These are phyloP conservation scores for Ctenomys sociabilis DNA, from an alignment of 2,113 vertebrate species.

Conservation along the genomic window DNA sequence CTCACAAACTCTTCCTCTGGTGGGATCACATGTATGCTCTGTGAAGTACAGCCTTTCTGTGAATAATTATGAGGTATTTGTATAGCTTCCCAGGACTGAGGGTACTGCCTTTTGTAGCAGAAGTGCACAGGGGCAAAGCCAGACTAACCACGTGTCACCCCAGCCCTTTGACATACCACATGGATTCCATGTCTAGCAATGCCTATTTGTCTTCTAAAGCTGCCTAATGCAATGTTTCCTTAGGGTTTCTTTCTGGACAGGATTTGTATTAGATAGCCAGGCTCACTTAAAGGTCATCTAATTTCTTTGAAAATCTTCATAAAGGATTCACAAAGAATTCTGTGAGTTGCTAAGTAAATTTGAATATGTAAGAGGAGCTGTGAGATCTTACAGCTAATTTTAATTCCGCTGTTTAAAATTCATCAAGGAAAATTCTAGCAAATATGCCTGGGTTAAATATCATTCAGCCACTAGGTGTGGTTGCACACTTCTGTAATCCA, in stretches of 20 bases:
- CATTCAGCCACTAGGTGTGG: neutral
- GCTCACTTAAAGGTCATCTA: neutral
- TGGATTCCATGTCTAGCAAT: neutral
- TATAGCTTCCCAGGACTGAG: neutral
- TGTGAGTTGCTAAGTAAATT: neutral
- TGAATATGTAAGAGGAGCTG: neutral
- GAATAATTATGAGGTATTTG: neutral
- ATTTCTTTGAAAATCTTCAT: neutral
- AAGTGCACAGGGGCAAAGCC: neutral
- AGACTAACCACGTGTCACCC: neutral
- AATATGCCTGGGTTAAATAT: neutral
- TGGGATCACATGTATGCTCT: neutral
- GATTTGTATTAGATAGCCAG: conserved; percentile 10
- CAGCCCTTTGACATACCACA: rapidly evolving
- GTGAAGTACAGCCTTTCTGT: neutral
- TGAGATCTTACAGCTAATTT: neutral
- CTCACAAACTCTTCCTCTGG: neutral
- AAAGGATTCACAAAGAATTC: conserved; percentile 4
- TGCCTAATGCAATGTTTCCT: neutral
- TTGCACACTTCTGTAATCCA: neutral
- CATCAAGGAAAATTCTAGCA: neutral
- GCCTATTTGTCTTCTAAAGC: neutral
- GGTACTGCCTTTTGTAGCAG: neutral
- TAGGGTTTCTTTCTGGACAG: neutral
- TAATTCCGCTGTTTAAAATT: conserved; percentile 43